Evolutionary conservation across 1,140 invertebrate species (phyloP), one percentile per base, ranked within the genome.

Genomic region (Coptotermes formosanus): DNA sequence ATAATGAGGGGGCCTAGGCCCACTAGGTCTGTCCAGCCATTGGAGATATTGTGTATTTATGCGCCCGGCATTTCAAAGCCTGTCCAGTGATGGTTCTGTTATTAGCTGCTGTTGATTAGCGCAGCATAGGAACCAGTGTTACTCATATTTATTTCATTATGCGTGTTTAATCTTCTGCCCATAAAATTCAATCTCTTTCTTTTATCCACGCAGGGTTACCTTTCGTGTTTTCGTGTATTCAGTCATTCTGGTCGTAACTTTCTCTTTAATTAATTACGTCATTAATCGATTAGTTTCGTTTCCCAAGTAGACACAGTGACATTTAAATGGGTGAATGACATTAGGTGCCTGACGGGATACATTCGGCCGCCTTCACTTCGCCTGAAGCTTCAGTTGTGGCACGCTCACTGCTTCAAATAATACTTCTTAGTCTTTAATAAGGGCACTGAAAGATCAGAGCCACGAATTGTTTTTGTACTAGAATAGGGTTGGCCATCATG

Each of bases 321-420:
- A 64, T 64, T 64, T 64, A 64, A 64, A 64, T 64, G 59, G 59
- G 59, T 64, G 59, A 64, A 64, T 64, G 59, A 23, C 59, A 64
- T 64, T 64, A 12, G 19, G 59, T 12, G 59, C 8, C 19, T 64
- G 19, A 8, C 19, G 59, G 21, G 25, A 64, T 64, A 64, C 19
- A 23, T 64, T 64, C 59, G 2, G 2, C 16, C 25, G 12, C 7
- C 59, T n/a, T 64, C 25, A 8, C 59, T 48, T 48, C 48, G 9
- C 48, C 48, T 48, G 48, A 48, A 48, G 48, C 48, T 48, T 48
- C 48, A 6, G 2, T 48, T 64, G 25, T 64, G 19, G 16, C 59
- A 64, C 59, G 59, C 59, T 64, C 25, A 8, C 59, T 64, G 25
- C 21, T 9, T 64, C 59, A 23, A 64, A 64, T 64, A 64, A 64